These are phyloP conservation scores for Apteryx mantelli DNA, from an alignment of 2,113 vertebrate genomes.

Conservation along the genomic window DNA sequence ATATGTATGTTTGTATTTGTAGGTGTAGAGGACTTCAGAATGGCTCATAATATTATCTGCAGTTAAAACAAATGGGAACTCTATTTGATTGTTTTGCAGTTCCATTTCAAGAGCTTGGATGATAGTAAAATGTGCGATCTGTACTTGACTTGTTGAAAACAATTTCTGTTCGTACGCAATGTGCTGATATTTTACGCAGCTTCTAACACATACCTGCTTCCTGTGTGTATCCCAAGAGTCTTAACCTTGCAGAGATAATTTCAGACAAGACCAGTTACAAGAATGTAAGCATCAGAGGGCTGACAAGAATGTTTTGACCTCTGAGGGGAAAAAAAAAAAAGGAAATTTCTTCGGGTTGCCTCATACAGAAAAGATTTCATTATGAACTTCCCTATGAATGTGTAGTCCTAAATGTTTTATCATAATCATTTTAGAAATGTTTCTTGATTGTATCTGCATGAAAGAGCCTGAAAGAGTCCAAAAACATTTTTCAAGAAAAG, in stretches of 20 bases:
- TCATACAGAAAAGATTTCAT: background rate
- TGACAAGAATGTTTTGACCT: background rate
- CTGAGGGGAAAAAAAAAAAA: background rate
- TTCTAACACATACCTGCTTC: background rate
- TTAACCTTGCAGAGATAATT: background rate
- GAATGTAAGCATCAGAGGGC: background rate
- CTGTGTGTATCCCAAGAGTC: background rate
- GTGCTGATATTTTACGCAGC: background rate
- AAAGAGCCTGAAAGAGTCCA: background rate
- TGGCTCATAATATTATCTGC: background rate
- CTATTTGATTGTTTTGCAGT: background rate
- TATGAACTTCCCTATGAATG: background rate
- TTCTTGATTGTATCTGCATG: background rate
- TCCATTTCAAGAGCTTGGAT: background rate
- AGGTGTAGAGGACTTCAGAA: rapidly evolving
- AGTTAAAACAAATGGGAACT: background rate
- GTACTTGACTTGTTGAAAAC: background rate
- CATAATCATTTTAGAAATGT: background rate
- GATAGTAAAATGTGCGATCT: background rate
- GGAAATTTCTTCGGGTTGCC: background rate
- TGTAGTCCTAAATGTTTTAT: background rate
- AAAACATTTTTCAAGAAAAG: background rate
- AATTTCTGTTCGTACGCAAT: background rate
- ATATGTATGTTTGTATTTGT: background rate
- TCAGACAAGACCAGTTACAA: background rate